Percentiles rank a stretch among this genome's conserved stretches.
Evolutionary conservation across 2,888 invertebrate genomes (phyloP).

Genomic region (Diachrysia chrysitis): DNA sequence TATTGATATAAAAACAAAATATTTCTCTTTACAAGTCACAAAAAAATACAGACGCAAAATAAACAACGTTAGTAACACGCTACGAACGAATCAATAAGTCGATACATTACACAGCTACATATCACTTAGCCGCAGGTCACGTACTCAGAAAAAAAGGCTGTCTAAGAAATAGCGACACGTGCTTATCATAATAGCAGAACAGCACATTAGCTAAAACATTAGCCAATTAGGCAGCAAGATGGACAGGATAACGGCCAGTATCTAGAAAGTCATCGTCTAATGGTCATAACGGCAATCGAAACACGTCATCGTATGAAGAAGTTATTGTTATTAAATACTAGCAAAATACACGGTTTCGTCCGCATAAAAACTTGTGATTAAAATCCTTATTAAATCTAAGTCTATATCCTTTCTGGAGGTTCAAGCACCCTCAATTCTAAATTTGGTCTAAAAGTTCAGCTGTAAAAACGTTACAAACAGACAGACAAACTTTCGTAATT

Average conservation of each 20-base stretch:
- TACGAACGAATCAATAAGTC: constrained; percentile 3
- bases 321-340: constrained; percentile 59
- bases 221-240: constrained; percentile 70
- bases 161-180: constrained; percentile 27
- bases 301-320: constrained; percentile 52
- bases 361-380: not conserved
- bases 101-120: not conserved
- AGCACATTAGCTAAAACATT: constrained; percentile 69
- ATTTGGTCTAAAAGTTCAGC: not conserved
- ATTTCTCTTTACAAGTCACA: not conserved
- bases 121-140: constrained; percentile 2
- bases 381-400: not conserved
- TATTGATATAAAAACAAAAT: too few species aligned
- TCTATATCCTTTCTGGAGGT: not conserved
- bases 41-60: not conserved
- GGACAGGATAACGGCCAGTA: constrained; percentile 69
- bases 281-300: constrained; percentile 61
- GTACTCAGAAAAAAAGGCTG: not conserved
- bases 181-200: constrained; percentile 48
- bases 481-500: not conserved
- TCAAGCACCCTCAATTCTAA: not conserved
- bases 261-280: constrained; percentile 76
- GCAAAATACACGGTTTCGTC: not conserved
- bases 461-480: not conserved
- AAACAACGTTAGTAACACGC: not conserved